These are phyloP conservation scores for Salvelinus namaycush DNA, from an alignment of 2,113 vertebrate species.

Conservation along the genomic window DNA sequence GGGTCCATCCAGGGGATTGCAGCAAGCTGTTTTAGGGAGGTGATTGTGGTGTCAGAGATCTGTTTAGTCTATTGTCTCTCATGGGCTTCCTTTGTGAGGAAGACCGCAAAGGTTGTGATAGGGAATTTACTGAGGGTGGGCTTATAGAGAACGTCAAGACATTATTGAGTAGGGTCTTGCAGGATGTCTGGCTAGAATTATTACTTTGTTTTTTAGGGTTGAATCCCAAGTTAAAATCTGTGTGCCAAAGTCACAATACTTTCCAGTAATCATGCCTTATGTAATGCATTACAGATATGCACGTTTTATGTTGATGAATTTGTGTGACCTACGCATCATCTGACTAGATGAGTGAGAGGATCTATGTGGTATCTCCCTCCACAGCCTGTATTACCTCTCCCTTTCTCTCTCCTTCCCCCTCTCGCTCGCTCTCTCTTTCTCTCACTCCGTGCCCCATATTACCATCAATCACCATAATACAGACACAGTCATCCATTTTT, in stretches of 20 bases:
- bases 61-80: slow-evolving; percentile 28
- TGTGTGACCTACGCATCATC: not conserved
- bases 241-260: no score
- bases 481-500: not conserved
- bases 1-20: not conserved
- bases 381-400: not conserved
- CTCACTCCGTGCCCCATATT: not conserved
- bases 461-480: slow-evolving; percentile 32
- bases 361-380: not conserved
- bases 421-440: no score
- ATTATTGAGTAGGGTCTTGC: no score
- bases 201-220: not conserved
- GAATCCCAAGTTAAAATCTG: not conserved
- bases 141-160: no score
- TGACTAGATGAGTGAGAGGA: slow-evolving; percentile 9
- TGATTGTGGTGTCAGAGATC: slow-evolving; percentile 25
- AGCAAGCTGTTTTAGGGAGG: not conserved
- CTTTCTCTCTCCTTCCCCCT: no score
- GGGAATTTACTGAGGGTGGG: no score
- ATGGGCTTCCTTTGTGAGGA: slow-evolving; percentile 38
- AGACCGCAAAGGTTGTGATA: not conserved
- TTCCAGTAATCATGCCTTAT: no score
- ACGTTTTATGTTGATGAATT: not conserved
- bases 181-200: no score
- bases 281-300: no score